These are phyloP conservation scores for Aphis gossypii DNA, from an alignment of 1,140 invertebrate species.

Conservation along the genomic window DNA sequence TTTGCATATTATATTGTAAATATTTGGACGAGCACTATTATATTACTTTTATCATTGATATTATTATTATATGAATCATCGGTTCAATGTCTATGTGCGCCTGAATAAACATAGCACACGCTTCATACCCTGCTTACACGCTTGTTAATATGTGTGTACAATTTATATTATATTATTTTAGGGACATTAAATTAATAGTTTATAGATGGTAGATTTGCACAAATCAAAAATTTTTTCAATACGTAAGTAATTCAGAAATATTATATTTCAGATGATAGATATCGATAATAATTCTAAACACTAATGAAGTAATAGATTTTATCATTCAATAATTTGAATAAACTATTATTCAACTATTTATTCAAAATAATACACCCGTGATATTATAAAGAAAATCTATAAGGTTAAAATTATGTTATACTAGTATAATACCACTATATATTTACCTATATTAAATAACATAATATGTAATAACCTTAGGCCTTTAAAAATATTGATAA, in stretches of 20 bases:
- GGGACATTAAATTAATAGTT: neutral
- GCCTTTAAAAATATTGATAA: neutral
- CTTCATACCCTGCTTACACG: neutral
- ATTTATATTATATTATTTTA: neutral
- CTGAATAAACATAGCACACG: neutral
- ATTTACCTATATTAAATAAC: neutral
- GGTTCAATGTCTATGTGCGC: neutral
- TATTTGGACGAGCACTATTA: too few relatives aligned
- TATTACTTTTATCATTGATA: too few relatives aligned
- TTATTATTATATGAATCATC: neutral
- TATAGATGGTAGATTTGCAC: neutral
- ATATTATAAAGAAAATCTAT: neutral
- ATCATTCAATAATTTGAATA: neutral
- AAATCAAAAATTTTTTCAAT: neutral
- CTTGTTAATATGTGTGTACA: neutral
- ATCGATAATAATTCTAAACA: neutral
- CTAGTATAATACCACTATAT: neutral
- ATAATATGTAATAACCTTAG: too few relatives aligned
- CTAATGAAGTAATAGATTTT: neutral
- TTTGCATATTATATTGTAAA: too few relatives aligned
- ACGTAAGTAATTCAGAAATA: neutral
- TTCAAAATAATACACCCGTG: neutral
- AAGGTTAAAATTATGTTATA: neutral
- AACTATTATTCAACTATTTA: neutral
- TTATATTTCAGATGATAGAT: too few relatives aligned